Evolutionary conservation across 2,113 vertebrate species (phyloP).

Genomic region (Tragelaphus imberbis): DNA sequence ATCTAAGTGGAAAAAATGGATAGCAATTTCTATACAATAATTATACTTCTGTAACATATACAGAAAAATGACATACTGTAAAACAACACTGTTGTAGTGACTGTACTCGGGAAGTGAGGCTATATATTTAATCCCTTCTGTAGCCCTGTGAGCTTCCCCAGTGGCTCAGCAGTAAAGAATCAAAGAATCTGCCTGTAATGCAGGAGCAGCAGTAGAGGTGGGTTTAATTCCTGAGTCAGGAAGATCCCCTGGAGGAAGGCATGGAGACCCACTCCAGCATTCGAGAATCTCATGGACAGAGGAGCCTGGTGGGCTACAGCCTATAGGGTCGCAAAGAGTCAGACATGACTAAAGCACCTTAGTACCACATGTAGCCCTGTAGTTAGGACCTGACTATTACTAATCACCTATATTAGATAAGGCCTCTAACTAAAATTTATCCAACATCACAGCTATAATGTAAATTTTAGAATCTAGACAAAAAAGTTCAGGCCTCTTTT

Average conservation of each 20-base stretch:
- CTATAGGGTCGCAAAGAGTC: not conserved
- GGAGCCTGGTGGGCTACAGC: not conserved
- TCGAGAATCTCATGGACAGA: not conserved
- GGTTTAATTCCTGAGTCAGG: not conserved
- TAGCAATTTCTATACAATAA: not conserved
- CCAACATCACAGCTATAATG: not conserved
- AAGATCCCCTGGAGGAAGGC: not conserved
- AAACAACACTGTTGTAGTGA: not conserved
- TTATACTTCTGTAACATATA: not conserved
- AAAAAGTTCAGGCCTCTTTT: not conserved
- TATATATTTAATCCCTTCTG: not conserved
- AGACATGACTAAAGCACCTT: not conserved
- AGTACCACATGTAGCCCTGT: not conserved
- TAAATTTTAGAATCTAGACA: not conserved
- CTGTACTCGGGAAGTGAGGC: not conserved
- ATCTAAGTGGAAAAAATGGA: not conserved
- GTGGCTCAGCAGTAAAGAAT: not conserved
- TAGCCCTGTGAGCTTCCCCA: not conserved
- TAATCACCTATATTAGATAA: not conserved
- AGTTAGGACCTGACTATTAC: not conserved
- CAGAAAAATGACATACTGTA: not conserved
- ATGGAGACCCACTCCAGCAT: not conserved
- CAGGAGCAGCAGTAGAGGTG: not conserved
- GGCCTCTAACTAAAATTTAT: not conserved
- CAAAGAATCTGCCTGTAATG: not conserved